Percentiles rank a stretch among this genome's conserved stretches.
phyloP scores from a whole-genome alignment of 2,797 vertebrate species.

The Denticeps clupeoides region DNA sequence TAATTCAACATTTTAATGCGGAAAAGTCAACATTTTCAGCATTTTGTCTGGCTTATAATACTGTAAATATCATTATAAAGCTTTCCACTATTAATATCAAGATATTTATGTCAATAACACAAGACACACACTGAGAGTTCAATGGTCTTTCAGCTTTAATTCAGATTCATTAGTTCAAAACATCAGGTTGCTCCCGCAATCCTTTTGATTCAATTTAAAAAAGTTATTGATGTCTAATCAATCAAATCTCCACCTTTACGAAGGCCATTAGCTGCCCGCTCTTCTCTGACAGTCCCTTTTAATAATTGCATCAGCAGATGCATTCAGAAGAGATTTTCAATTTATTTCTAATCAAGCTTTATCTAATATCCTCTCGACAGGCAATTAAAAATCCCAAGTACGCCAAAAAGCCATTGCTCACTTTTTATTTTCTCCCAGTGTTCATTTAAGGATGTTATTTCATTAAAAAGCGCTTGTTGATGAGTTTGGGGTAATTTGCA shows the following conservation, averaged over 20 bases:
- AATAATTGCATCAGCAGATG: conserved; percentile 57
- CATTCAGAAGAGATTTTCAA: conserved; percentile 69
- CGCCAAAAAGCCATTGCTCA: conserved; percentile 69
- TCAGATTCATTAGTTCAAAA: neutral
- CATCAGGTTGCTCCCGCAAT: neutral
- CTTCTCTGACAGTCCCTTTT: conserved; percentile 47
- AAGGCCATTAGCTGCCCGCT: conserved; percentile 27
- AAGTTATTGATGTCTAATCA: conserved; percentile 33
- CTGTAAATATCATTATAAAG: too few relatives aligned
- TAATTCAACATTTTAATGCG: too few relatives aligned
- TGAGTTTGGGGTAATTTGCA: conserved; percentile 60
- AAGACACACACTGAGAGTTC: neutral
- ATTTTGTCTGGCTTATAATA: too few relatives aligned
- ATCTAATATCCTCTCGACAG: conserved; percentile 73
- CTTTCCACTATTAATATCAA: too few relatives aligned
- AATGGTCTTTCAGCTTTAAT: neutral
- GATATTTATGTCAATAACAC: neutral
- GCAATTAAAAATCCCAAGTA: conserved; percentile 71
- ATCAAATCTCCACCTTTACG: conserved; percentile 25
- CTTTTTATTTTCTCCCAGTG: conserved; percentile 59
- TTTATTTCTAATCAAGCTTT: conserved; percentile 75
- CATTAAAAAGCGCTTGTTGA: conserved; percentile 68
- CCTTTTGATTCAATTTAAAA: neutral
- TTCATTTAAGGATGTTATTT: conserved; percentile 71
- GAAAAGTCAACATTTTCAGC: too few relatives aligned